phyloP scores from a whole-genome alignment of 2,888 invertebrate species.

The Rhagium mordax region DNA sequence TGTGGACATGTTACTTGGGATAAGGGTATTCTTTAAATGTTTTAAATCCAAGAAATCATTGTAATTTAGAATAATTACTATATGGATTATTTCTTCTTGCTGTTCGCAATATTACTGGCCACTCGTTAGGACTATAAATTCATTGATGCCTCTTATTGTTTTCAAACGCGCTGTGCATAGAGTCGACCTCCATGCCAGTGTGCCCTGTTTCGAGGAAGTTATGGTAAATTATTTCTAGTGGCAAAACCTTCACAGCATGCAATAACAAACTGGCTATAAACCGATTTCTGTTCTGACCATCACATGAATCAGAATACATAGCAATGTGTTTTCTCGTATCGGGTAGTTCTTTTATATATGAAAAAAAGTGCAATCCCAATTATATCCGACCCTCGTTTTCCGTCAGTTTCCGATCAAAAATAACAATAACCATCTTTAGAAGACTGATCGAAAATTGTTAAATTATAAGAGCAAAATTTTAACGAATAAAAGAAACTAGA shows the following conservation, averaged over 20 bases:
- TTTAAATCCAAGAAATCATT: not conserved
- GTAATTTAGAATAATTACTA: not conserved
- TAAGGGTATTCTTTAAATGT: not conserved
- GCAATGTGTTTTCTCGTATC: not conserved
- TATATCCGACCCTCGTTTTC: conserved; percentile 8
- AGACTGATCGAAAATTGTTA: conserved; percentile 1
- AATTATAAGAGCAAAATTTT: conserved; percentile 13
- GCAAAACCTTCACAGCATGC: not conserved
- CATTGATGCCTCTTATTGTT: no score
- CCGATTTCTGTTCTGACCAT: not conserved
- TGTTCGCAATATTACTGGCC: not conserved
- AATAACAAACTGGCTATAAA: not conserved
- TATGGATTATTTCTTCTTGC: not conserved
- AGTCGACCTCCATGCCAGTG: not conserved
- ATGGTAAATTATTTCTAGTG: not conserved
- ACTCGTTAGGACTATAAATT: not conserved
- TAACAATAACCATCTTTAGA: conserved; percentile 18
- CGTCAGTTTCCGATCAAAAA: conserved; percentile 15
- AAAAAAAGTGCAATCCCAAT: not conserved
- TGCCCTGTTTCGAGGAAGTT: not conserved
- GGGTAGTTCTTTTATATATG: not conserved
- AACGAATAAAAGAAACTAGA: not conserved
- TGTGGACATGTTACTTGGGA: not conserved
- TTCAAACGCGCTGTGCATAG: not conserved
- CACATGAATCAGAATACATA: conserved; percentile 5